Evolutionary conservation across 2,113 vertebrate genomes (phyloP), one percentile per base, ranked within the genome.

Genomic region (Hippotragus niger): DNA sequence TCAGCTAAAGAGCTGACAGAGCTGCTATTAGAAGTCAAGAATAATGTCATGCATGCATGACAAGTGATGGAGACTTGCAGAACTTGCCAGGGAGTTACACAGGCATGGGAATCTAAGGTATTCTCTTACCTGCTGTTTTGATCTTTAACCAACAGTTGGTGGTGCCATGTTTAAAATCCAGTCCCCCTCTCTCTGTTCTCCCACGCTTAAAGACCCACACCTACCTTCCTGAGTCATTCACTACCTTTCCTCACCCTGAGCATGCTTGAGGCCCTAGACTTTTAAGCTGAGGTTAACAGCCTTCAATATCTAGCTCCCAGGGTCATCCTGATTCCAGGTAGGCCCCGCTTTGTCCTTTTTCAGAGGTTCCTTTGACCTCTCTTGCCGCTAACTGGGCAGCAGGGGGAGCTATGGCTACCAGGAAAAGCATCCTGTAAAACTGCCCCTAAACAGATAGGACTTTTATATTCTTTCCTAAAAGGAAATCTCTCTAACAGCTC

Each of bases 351-450:
- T 36, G 43, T 82, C 55, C 86, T n/a, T 33, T 82, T 91, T 88
- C 31, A 45, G 60, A 81, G 36, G 31, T 96, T 95, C 88, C n/a
- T 93, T 89, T 31, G 19, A 31, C 55, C 52, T 88, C 45, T 97
- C 21, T 97, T 94, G 67, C 36, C 21, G 19, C 57, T 86, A 45
- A 94, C 71, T 91, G 60, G 60, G 89, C 98, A 98, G 96, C 94
- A 98, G 97, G 36, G 97, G 97, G 97, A 91, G 96, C 97, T 95
- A 76, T 88, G 90, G 15, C 82, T 84, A 94, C 57, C 97, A 87
- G 33, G 82, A 95, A 96, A 97, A 97, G 8, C 9, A 36, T 47
- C 52, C 82, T 58, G 29, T 74, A 83, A 94, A 97, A 78, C 82
- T 91, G 86, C 76, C 93, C 95, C 93, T 23, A 53, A 76, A 58